Conservation (phyloP, 2,888 invertebrate genomes). For the Thymelicus lineola region DNA sequence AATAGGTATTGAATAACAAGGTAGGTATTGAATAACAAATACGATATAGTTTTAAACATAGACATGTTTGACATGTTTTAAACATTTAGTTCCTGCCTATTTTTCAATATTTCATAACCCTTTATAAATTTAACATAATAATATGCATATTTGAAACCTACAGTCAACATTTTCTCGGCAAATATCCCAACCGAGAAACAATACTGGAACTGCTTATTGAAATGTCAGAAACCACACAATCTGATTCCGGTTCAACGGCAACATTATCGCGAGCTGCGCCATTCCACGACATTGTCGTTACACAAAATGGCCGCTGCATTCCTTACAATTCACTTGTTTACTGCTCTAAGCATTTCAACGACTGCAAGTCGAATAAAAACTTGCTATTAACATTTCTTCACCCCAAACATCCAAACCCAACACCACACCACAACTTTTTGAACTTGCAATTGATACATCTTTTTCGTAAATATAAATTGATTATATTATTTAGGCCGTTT, state of each 20-base stretch:
- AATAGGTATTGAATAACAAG: too few species aligned
- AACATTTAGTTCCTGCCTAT: too few species aligned
- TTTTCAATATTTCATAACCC: too few species aligned
- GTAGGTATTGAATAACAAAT: too few species aligned
- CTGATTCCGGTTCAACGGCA: constrained; percentile 20
- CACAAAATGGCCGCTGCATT: constrained; percentile 30
- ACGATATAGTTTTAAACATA: too few species aligned
- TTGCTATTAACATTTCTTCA: not conserved
- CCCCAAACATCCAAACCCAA: too few species aligned
- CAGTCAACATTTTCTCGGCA: not conserved
- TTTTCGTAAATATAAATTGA: not conserved
- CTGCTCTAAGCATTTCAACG: not conserved
- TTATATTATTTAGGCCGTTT: too few species aligned
- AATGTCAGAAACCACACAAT: constrained; percentile 27
- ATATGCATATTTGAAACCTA: not conserved
- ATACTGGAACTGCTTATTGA: constrained; percentile 19
- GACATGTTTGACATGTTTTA: too few species aligned
- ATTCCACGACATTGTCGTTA: constrained; percentile 30
- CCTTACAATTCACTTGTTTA: constrained; percentile 16
- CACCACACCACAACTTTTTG: not conserved
- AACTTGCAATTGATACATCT: not conserved
- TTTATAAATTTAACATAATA: not conserved
- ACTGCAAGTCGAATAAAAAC: not conserved
- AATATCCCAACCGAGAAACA: constrained; percentile 6
- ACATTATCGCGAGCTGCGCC: constrained; percentile 26